phyloP scores from a whole-genome alignment of 2,888 invertebrate genomes.

The Epirrita christyi region DNA sequence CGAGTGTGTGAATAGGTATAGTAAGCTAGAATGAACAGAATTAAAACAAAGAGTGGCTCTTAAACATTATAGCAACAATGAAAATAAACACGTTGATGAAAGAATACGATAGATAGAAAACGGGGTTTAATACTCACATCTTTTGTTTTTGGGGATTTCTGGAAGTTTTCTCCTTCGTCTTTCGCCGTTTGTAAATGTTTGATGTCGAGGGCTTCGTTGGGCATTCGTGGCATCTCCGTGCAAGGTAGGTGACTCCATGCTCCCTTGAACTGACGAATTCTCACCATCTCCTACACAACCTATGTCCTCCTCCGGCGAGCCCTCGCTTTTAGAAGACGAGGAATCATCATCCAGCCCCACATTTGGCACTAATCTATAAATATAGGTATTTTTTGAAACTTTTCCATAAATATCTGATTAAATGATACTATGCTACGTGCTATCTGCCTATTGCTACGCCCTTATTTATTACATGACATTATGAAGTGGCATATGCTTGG shows the following conservation, averaged over 20 bases:
- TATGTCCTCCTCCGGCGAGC: slow-evolving; percentile 86
- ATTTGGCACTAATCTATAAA: slow-evolving; percentile 92
- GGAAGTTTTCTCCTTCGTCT: slow-evolving; percentile 93
- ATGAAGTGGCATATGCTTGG: slow-evolving; percentile 29
- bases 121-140: slow-evolving; percentile 86
- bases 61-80: not conserved
- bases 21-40: too few relatives aligned
- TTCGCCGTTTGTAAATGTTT: slow-evolving; percentile 79
- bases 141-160: slow-evolving; percentile 95
- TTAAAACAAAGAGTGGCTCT: not conserved
- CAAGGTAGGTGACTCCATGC: slow-evolving; percentile 57
- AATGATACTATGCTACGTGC: not conserved
- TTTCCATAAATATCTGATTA: slow-evolving; percentile 3
- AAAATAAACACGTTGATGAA: not conserved
- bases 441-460: slow-evolving; percentile 25
- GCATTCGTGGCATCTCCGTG: slow-evolving; percentile 59
- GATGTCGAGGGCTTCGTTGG: slow-evolving; percentile 69
- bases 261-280: slow-evolving; percentile 49
- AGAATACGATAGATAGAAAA: not conserved
- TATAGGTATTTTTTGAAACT: slow-evolving; percentile 10
- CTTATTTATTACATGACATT: slow-evolving; percentile 46
- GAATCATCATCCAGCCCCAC: slow-evolving; percentile 92
- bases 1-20: too few relatives aligned
- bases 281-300: slow-evolving; percentile 85
- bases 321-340: slow-evolving; percentile 91